These are phyloP conservation scores for Nanorana parkeri DNA, from an alignment of 2,113 vertebrate genomes.

Conservation along the genomic window DNA sequence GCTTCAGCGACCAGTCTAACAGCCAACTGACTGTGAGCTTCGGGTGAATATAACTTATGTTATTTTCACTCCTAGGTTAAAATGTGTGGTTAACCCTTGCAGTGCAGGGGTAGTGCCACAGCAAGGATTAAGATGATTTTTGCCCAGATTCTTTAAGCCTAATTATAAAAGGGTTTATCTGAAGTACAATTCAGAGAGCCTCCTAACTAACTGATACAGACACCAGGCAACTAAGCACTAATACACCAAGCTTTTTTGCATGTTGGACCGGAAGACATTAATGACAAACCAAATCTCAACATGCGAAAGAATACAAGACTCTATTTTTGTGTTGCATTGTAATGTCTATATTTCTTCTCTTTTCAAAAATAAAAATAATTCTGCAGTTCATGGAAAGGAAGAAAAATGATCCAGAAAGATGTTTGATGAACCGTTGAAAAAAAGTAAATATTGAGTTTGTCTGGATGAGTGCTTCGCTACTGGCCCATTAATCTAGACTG, in stretches of 20 bases:
- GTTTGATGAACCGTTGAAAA: constrained; percentile 56
- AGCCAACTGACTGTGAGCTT: no score
- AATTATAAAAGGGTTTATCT: not conserved
- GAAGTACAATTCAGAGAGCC: not conserved
- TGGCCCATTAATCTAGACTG: constrained; percentile 47
- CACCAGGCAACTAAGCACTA: not conserved
- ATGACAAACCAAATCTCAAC: constrained; percentile 10
- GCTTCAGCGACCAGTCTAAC: no score
- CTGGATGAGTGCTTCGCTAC: constrained; percentile 48
- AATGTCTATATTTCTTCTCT: constrained; percentile 41
- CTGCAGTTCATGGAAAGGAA: constrained; percentile 38
- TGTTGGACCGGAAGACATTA: not conserved
- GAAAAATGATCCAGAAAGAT: constrained; percentile 54
- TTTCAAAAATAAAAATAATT: constrained; percentile 53
- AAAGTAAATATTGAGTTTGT: constrained; percentile 57
- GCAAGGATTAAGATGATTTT: no score
- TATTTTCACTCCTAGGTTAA: no score
- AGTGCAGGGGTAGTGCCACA: no score
- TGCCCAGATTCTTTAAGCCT: not conserved
- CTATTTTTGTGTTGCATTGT: constrained; percentile 14
- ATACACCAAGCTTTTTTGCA: not conserved
- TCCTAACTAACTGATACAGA: not conserved
- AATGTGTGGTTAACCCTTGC: no score
- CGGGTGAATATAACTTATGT: no score
- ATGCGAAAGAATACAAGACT: not conserved